Evolutionary conservation across 37 sponge, comb jelly and placozoan genomes (phyloP), one percentile per base, ranked within the genome.

Genomic region (Oopsacas minuta): DNA sequence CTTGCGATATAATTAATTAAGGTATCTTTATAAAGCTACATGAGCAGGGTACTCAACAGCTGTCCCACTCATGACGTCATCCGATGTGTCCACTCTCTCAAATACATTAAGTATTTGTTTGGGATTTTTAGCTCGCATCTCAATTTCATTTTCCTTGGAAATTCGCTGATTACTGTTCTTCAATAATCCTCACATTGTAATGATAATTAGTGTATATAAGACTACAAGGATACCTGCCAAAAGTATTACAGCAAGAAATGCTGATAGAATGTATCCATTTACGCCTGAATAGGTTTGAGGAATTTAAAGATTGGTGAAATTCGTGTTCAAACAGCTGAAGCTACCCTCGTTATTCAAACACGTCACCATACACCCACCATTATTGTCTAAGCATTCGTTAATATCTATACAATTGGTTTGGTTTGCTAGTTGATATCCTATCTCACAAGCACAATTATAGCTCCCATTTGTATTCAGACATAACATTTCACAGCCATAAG

Each of bases 391-490:
- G 28, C 75, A 61, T 34, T 61, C 75, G 28, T 61, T n/a, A 61
- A 61, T 61, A n/a, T 61, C 75, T 7, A 61, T 61, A 12, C 75
- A 61, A 5, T 61, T 61, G 1, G 75, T 61, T 20, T 61, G 7
- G 75, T 61, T 61, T 3, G 28, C 75, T 12, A 61, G 28, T n/a
- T 61, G 75, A 61, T 61, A 61, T 5, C 75, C 75, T 61, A 25
- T 34, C 32, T 61, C 30, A n/a, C 75, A 61, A 61, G 75, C 20
- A 61, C 75, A 61, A 32, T 3, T 10, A 34, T 61, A 61, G 22
- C 75, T 12, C 1, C 75, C 75, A 61, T 61, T 61, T n/a, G 75
- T 61, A n/a, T 61, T 61, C 3, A 32, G 75, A 61, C 75, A 61
- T 10, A 25, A 25, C 75, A 61, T 61, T 32, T 61, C 75, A 61